These are phyloP conservation scores for Lasioglossum villosulum DNA, from an alignment of 2,888 invertebrate species.

Conservation along the genomic window DNA sequence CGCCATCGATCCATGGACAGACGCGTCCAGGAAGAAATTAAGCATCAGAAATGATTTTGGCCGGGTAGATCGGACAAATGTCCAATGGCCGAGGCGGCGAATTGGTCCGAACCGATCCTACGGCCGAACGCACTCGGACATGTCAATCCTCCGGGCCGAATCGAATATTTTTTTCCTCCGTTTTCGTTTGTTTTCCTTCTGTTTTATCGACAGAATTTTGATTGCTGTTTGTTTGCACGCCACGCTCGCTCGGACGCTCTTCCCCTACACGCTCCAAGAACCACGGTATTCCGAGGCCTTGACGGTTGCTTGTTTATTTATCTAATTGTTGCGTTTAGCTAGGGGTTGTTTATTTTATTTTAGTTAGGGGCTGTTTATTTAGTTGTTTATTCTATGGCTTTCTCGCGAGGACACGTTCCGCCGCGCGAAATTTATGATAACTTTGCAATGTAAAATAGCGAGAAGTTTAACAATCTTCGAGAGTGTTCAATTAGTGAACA, in stretches of 20 bases:
- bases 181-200: neutral
- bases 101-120: constrained; percentile 5
- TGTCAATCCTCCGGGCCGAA: neutral
- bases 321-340: neutral
- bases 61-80: neutral
- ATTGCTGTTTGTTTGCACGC: constrained; percentile 5
- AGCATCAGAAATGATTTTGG: neutral
- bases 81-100: neutral
- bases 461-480: too few relatives aligned
- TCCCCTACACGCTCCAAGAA: neutral
- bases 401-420: neutral
- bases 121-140: neutral
- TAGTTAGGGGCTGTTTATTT: neutral
- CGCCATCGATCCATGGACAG: neutral
- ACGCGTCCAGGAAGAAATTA: neutral
- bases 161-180: neutral
- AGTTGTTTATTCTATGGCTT: neutral
- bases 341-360: neutral
- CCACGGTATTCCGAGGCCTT: neutral
- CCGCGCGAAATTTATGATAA: neutral
- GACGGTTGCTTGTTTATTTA: neutral
- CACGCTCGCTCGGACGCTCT: neutral
- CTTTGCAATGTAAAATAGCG: neutral
- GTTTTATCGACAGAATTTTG: constrained; percentile 13
- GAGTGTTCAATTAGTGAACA: too few relatives aligned